phyloP scores from a whole-genome alignment of 2,797 vertebrate species.

The Acrossocheilus wenchowensis region DNA sequence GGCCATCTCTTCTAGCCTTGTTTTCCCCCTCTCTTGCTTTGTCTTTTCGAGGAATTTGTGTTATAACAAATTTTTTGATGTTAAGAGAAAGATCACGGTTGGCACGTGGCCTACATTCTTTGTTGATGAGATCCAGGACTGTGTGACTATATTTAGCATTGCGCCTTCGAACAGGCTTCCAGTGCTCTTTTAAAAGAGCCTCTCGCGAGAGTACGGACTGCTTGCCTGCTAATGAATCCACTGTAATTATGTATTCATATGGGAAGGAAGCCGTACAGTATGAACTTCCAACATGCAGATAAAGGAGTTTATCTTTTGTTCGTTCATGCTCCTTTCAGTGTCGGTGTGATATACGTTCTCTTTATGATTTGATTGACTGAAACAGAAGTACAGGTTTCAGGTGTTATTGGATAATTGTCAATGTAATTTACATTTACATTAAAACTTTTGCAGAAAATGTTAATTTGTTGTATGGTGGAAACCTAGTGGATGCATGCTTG shows the following conservation, averaged over 20 bases:
- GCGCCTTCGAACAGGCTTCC: constrained; percentile 19
- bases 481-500: not conserved
- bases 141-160: constrained; percentile 53
- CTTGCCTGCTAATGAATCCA: constrained; percentile 7
- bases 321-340: not conserved
- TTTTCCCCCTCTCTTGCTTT: not conserved
- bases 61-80: constrained; percentile 61
- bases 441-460: not conserved
- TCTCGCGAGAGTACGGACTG: not conserved
- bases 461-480: not conserved
- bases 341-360: not conserved
- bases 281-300: not conserved
- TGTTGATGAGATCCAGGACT: constrained; percentile 56
- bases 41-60: constrained; percentile 37
- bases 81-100: constrained; percentile 51
- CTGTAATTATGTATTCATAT: constrained; percentile 12
- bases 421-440: not conserved
- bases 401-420: not conserved
- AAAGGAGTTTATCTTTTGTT: constrained; percentile 7
- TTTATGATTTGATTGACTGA: not conserved
- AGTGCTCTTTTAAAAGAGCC: constrained; percentile 21
- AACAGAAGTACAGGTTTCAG: not conserved
- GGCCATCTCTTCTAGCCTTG: not conserved
- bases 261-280: not conserved
- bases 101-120: constrained; percentile 51